Evolutionary conservation across 2,797 vertebrate species (phyloP).

Genomic region (Prunella strophiata): DNA sequence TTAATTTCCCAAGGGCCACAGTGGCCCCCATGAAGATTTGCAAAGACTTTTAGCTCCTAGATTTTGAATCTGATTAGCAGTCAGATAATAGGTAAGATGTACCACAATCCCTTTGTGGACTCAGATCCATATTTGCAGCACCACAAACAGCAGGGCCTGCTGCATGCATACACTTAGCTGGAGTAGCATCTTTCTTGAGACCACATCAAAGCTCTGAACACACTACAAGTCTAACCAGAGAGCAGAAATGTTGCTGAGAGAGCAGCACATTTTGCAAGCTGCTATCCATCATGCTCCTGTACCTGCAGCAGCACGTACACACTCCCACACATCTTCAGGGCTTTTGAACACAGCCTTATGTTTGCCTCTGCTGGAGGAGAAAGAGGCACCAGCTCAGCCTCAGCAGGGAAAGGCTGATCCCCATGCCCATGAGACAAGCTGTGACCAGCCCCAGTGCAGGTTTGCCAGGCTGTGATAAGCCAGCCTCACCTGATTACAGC

Average conservation of each 20-base stretch:
- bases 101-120: not conserved
- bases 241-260: not conserved
- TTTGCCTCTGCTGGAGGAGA: not conserved
- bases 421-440: not conserved
- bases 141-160: not conserved
- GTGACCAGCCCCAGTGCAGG: not conserved
- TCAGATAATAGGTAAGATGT: not conserved
- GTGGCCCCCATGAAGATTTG: not conserved
- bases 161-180: not conserved
- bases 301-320: rapidly evolving
- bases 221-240: rapidly evolving
- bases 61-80: not conserved
- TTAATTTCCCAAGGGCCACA: not conserved
- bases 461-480: not conserved
- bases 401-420: not conserved
- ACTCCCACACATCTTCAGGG: not conserved
- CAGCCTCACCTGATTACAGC: not conserved
- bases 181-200: not conserved
- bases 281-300: not conserved
- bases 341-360: not conserved
- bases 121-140: not conserved
- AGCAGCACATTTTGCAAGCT: not conserved
- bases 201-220: not conserved
- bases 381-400: not conserved
- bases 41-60: not conserved